phyloP scores from a whole-genome alignment of 2,888 invertebrate species.

The Eumacrocentrus americanus region DNA sequence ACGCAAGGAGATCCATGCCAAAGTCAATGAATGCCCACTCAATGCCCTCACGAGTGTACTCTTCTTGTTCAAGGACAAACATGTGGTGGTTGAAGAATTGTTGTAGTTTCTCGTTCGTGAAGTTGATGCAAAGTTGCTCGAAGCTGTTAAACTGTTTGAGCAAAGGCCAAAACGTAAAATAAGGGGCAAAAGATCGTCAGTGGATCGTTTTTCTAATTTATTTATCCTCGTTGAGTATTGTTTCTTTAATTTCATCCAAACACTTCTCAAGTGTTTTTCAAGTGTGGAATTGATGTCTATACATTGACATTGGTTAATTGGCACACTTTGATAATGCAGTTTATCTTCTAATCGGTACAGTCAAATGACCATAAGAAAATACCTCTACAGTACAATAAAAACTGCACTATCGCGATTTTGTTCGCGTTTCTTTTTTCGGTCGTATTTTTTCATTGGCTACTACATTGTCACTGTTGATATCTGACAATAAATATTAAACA shows the following conservation, averaged over 20 bases:
- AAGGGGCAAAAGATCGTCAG: slow-evolving; percentile 8
- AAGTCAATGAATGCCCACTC: slow-evolving; percentile 93
- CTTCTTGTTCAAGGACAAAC: slow-evolving; percentile 93
- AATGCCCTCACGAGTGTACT: slow-evolving; percentile 89
- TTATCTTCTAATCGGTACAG: too few relatives aligned
- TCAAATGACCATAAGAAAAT: neutral
- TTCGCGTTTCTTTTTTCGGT: neutral
- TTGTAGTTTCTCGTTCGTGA: slow-evolving; percentile 92
- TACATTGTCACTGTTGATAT: too few relatives aligned
- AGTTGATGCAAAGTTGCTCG: slow-evolving; percentile 94
- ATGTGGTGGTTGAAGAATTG: slow-evolving; percentile 96
- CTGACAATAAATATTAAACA: too few relatives aligned
- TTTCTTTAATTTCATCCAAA: neutral
- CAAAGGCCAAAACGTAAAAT: slow-evolving; percentile 32
- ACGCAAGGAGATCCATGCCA: slow-evolving; percentile 92
- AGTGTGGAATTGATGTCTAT: slow-evolving; percentile 22
- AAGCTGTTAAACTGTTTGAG: slow-evolving; percentile 79
- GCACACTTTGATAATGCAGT: slow-evolving; percentile 5
- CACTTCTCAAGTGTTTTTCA: neutral
- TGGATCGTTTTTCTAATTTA: neutral
- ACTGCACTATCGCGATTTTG: neutral
- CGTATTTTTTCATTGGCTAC: too few relatives aligned
- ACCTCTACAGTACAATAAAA: neutral
- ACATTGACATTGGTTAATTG: neutral
- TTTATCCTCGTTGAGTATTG: neutral